Evolutionary conservation across 2,888 invertebrate species (phyloP).

Genomic region (Margaritifera margaritifera): DNA sequence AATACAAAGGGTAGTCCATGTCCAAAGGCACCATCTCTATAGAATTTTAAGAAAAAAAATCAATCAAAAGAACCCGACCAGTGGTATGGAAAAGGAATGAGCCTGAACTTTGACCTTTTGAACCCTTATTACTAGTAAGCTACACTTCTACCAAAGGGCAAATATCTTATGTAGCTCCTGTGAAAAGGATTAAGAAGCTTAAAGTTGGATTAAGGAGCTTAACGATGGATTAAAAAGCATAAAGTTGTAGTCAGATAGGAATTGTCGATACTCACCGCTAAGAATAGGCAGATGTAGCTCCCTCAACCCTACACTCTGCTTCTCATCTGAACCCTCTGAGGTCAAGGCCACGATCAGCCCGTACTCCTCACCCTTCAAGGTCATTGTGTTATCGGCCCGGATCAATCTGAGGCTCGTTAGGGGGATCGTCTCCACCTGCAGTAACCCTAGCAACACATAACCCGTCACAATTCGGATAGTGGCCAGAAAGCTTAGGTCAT

Average conservation of each 20-base stretch:
- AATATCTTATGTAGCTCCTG: too few relatives aligned
- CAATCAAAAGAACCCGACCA: too few relatives aligned
- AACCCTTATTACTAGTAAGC: too few relatives aligned
- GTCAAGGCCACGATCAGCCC: conserved; percentile 63
- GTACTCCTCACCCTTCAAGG: conserved; percentile 75
- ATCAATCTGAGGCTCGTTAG: conserved; percentile 93
- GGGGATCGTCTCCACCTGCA: conserved; percentile 85
- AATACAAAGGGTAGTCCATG: too few relatives aligned
- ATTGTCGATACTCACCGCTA: conserved; percentile 50
- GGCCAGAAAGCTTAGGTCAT: conserved; percentile 92
- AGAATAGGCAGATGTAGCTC: conserved; percentile 61
- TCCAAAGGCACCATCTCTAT: too few relatives aligned
- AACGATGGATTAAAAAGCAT: neutral
- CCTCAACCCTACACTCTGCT: conserved; percentile 51
- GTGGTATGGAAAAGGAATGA: too few relatives aligned
- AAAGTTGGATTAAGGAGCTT: neutral
- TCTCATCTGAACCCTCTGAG: conserved; percentile 80
- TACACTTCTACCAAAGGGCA: too few relatives aligned
- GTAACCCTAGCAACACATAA: conserved; percentile 89
- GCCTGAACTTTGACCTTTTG: too few relatives aligned
- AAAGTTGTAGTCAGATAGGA: neutral
- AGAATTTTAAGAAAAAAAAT: too few relatives aligned
- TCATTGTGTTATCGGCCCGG: conserved; percentile 91
- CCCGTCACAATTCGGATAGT: conserved; percentile 95
- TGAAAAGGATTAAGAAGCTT: conserved; percentile 1